Conservation (phyloP, 2,888 invertebrate genomes). For the Limnephilus rhombicus region DNA sequence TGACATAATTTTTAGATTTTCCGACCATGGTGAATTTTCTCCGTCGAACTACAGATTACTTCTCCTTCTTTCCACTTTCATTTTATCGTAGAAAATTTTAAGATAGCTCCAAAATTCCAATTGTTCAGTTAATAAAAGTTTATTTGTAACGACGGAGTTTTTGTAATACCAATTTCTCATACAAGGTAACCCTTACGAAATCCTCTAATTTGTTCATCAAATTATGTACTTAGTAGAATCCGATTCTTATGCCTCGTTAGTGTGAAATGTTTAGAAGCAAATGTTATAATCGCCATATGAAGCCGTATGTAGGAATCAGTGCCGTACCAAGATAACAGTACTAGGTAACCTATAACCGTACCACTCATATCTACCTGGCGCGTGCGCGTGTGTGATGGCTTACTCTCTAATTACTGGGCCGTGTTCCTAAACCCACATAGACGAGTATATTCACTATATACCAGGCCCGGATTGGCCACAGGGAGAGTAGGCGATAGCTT, state of each 20-base stretch:
- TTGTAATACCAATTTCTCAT: not conserved
- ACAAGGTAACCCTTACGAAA: not conserved
- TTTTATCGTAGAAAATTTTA: no score
- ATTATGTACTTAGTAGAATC: not conserved
- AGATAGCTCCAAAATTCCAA: no score
- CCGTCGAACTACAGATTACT: no score
- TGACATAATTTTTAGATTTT: no score
- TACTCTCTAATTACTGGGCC: not conserved
- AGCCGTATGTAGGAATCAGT: not conserved
- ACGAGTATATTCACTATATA: not conserved
- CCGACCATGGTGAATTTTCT: no score
- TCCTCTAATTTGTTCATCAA: not conserved
- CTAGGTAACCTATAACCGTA: not conserved
- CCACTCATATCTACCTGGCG: not conserved
- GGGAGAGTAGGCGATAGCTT: not conserved
- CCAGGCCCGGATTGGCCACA: not conserved
- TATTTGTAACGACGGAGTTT: no score
- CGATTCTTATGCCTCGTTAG: not conserved
- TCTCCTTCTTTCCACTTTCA: no score
- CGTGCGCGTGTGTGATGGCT: not conserved
- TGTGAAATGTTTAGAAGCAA: not conserved
- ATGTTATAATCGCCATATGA: not conserved
- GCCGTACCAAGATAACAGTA: not conserved
- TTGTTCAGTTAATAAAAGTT: no score
- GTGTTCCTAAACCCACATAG: not conserved